phyloP scores from a whole-genome alignment of 2,888 invertebrate genomes.

The Mongoloraphidia duomilia region DNA sequence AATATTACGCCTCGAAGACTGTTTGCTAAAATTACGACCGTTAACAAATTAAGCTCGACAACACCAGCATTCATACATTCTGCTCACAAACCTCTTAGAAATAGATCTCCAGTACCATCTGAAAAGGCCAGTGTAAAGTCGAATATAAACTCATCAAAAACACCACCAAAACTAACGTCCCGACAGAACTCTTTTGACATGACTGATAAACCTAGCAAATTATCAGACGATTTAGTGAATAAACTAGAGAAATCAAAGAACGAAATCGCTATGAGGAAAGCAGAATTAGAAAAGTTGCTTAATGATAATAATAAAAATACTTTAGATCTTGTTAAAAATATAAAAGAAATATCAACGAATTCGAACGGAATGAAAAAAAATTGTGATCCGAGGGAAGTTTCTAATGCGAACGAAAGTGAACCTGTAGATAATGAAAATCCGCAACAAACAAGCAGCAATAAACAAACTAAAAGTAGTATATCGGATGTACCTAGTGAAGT shows the following conservation, averaged over 20 bases:
- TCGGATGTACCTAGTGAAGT: too few relatives aligned
- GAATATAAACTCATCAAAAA: too few relatives aligned
- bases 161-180: too few relatives aligned
- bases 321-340: conserved; percentile 2
- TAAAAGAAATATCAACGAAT: too few relatives aligned
- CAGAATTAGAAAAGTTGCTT: conserved; percentile 24
- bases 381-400: background rate
- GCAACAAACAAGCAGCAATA: too few relatives aligned
- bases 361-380: conserved; percentile 2
- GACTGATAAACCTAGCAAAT: too few relatives aligned
- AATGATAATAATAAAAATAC: conserved; percentile 17
- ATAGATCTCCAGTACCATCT: too few relatives aligned
- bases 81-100: too few relatives aligned
- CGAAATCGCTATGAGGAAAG: conserved; percentile 26
- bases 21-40: background rate
- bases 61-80: background rate
- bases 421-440: background rate
- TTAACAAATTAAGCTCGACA: background rate
- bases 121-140: too few relatives aligned
- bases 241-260: conserved; percentile 22
- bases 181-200: too few relatives aligned
- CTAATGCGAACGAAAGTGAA: background rate
- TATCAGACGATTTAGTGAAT: conserved; percentile 15
- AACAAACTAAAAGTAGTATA: too few relatives aligned
- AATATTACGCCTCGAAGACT: background rate